phyloP scores from a whole-genome alignment of 2,113 vertebrate species.

The Pelusios castaneus region DNA sequence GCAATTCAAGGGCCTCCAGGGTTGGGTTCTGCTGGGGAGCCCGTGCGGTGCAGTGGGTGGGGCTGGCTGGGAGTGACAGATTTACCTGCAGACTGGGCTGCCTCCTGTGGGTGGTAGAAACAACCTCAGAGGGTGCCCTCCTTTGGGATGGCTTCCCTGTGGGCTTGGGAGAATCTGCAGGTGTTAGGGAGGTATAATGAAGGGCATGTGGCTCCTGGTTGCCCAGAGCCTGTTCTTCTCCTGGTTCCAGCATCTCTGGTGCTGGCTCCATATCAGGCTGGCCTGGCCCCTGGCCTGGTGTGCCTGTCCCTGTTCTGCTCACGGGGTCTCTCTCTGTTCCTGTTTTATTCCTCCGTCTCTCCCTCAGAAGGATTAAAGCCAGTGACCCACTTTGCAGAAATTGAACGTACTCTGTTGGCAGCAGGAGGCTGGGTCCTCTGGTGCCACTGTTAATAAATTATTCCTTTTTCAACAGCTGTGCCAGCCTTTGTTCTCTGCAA shows the following conservation, averaged over 20 bases:
- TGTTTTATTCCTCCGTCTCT: neutral
- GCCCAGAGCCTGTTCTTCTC: neutral
- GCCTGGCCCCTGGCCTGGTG: neutral
- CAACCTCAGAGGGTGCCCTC: neutral
- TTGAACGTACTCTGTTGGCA: neutral
- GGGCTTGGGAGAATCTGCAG: neutral
- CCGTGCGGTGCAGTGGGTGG: neutral
- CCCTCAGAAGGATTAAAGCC: conserved; percentile 23
- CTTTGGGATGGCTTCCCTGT: neutral
- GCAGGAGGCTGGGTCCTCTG: neutral
- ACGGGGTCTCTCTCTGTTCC: neutral
- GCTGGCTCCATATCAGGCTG: neutral
- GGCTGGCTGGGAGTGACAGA: neutral
- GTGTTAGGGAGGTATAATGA: accelerated
- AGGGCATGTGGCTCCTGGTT: neutral
- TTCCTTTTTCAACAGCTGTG: conserved; percentile 1
- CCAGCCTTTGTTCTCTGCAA: neutral
- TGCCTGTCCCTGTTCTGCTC: accelerated
- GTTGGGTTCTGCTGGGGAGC: neutral
- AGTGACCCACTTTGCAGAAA: conserved; percentile 58
- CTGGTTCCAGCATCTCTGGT: accelerated
- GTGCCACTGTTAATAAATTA: neutral
- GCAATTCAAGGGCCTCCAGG: neutral
- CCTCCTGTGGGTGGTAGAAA: neutral
- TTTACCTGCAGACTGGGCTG: neutral